phyloP scores from a whole-genome alignment of 2,888 invertebrate species.

The Pristionchus exspectatus region DNA sequence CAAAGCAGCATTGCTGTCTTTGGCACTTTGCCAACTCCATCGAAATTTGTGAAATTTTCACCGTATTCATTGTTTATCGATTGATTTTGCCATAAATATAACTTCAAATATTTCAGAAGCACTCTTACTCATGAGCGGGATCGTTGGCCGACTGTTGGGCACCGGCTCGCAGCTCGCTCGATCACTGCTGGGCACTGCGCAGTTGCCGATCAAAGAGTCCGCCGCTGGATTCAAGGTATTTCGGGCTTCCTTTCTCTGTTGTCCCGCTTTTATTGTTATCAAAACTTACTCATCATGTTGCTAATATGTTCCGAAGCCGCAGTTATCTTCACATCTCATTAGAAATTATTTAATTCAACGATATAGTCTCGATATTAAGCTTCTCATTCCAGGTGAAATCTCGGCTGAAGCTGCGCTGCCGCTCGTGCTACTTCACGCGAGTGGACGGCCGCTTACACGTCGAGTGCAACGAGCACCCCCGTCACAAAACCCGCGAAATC shows the following conservation, averaged over 20 bases:
- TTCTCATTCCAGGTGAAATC: constrained; percentile 65
- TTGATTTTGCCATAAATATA: background rate
- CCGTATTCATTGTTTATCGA: background rate
- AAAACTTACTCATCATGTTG: background rate
- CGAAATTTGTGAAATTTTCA: background rate
- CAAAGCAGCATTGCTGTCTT: background rate
- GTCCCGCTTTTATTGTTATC: background rate
- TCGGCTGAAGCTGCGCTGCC: constrained; percentile 71
- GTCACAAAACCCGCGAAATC: constrained; percentile 71
- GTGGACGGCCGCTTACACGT: constrained; percentile 75
- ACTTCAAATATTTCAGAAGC: background rate
- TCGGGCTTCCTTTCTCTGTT: background rate
- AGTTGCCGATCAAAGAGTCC: constrained; percentile 41
- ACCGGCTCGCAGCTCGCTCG: constrained; percentile 35
- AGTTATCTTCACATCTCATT: no score
- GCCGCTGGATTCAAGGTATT: constrained; percentile 55
- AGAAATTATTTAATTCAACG: no score
- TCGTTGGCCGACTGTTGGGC: constrained; percentile 31
- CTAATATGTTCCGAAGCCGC: no score
- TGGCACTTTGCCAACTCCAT: background rate
- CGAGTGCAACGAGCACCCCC: constrained; percentile 72
- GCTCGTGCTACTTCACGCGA: constrained; percentile 72
- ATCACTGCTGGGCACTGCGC: constrained; percentile 46
- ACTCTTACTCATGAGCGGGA: constrained; percentile 44
- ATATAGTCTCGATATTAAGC: background rate